Base-by-base conservation (phyloP, 2,797 vertebrate genomes). In the Phoxinus dragarum region DNA sequence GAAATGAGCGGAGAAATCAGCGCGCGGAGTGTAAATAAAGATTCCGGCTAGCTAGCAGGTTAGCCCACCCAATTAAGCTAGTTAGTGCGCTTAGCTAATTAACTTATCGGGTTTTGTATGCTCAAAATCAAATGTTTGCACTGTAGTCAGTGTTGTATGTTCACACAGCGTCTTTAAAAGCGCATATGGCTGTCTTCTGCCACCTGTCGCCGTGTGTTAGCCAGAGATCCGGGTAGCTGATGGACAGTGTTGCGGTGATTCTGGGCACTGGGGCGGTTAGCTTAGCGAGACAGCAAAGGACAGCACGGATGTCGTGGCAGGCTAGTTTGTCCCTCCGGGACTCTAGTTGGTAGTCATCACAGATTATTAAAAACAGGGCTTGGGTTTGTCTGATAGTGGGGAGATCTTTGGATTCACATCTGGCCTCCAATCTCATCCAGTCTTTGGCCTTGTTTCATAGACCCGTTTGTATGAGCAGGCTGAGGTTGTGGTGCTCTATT, bases 241-340 rank as follows among this genome's bases (percentile, higher is more conserved):
- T 93, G 94, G 92, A 91, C 93, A 86, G 89, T 91, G 89, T 86
- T 87, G 89, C 90, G 87, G 92, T 84, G 81, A 88, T 87, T 90
- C 87, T 47, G 90, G 91, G 91, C 91, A 92, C 91, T 91, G 89
- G 94, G 93, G 94, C 92, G 94, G 93, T 93, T 95, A 94, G 91
- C 89, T 92, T 79, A 85, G 90, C 94, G 93, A 93, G 93, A 93
- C 94, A 91, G 91, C 80, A 44, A 80, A 80, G 81, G 81, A 89
- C 93, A 89, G 89, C 80, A 78, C 94, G 94, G 94, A 94, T 93
- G 92, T 93, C 90, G 91, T 52, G 87, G 87, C 92, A 94, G 90
- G 85, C 90, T 82, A 83, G 86, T 88, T 82, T 78, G 92, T 93
- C 93, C 93, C 93, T 89, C 76, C 80, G 91, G 92, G 93, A 91